Percentiles rank a stretch among this genome's conserved stretches.
phyloP scores from a whole-genome alignment of 2,797 vertebrate species.

The Takifugu ocellatus region DNA sequence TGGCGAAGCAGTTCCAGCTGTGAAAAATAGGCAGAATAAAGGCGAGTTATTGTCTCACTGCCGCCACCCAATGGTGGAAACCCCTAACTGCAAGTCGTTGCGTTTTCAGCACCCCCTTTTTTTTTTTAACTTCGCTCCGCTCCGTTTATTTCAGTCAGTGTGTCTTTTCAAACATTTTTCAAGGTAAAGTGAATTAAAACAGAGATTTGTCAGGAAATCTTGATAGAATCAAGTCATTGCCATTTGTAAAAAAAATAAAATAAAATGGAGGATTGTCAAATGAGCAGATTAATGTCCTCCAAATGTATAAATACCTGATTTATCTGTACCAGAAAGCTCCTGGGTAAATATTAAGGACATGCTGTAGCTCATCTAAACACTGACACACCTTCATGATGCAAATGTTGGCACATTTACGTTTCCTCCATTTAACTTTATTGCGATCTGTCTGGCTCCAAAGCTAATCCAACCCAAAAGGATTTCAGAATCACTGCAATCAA shows the following conservation, averaged over 20 bases:
- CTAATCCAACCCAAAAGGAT: not conserved
- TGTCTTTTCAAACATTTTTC: too few relatives aligned
- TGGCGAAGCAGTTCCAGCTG: too few relatives aligned
- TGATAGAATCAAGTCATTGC: too few relatives aligned
- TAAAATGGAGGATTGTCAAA: not conserved
- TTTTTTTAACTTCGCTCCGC: too few relatives aligned
- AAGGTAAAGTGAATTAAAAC: too few relatives aligned
- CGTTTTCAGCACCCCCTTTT: too few relatives aligned
- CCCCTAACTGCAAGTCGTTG: not conserved
- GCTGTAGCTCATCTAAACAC: constrained; percentile 23
- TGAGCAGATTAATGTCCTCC: not conserved
- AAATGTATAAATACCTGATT: not conserved
- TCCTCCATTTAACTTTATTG: not conserved
- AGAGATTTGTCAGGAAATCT: too few relatives aligned
- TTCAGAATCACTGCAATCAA: too few relatives aligned
- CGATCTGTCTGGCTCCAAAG: not conserved
- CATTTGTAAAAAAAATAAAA: too few relatives aligned
- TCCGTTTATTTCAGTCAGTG: too few relatives aligned
- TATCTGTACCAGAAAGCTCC: not conserved
- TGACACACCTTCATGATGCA: not conserved
- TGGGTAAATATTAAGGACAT: constrained; percentile 41
- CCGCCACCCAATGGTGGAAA: constrained; percentile 22
- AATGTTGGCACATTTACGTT: not conserved
- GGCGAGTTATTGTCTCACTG: not conserved
- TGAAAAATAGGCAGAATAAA: too few relatives aligned